Evolutionary conservation across 2,888 invertebrate genomes (phyloP), one percentile per base, ranked within the genome.

Genomic region (Athalia cordata): DNA sequence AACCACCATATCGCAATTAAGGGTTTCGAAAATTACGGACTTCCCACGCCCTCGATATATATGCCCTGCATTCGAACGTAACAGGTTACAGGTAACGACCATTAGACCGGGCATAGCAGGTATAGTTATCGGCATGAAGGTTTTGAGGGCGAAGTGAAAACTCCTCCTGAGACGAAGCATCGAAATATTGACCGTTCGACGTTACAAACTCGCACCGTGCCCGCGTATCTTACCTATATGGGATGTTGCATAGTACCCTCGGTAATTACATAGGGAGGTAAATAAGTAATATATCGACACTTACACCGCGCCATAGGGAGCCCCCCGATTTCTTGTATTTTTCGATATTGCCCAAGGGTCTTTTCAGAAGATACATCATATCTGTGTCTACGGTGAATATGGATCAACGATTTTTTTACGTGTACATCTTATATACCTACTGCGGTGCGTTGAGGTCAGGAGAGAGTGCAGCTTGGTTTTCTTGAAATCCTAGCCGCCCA

Each of bases 401-500:
- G 43, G 72, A 57, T 72, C 5, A 45, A 3, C 57, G 45, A 59
- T 29, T 29, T 68, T 55, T 49, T 50, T 67, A 52, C 13, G 45
- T 49, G 11, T 11, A 15, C 4, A 8, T 50, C 15, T 2, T 4
- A 15, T 67, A 57, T 9, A 57, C 29, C 29, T 29, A 29, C 15
- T 50, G 52, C 2, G 45, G 62, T 50, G 43, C 9, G 11, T 49
- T 47, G 62, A 47, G 75, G 62, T 50, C 11, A 62, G 29, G 45
- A 5, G 49, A 49, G 50, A 50, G 55, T 75, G 75, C 50, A 64
- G 75, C 52, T 72, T 43, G 9, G 62, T 75, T 75, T 29, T 75
- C 84, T 86, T 87, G 86, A 87, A 87, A 87, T 87, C 86, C 86
- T 86, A 87, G 83, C 86, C 85, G 81, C 84, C 84, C 83, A 79